Evolutionary conservation across 2,797 vertebrate species (phyloP).

Genomic region (Gymnoscopelus braueri): DNA sequence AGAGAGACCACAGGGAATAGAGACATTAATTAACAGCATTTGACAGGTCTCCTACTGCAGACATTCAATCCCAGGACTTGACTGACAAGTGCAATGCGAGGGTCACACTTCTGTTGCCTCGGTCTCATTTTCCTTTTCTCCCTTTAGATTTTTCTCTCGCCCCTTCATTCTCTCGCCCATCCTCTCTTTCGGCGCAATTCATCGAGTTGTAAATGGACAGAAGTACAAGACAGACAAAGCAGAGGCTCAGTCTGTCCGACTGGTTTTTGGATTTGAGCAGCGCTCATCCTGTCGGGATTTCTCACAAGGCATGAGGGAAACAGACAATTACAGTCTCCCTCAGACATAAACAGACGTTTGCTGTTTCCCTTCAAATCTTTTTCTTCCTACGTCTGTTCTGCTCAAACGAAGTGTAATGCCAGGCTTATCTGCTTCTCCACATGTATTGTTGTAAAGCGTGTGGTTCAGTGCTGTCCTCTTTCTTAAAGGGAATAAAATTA

Average conservation of each 20-base stretch:
- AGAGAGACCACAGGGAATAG: slow-evolving; percentile 20
- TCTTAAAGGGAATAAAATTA: slow-evolving; percentile 68
- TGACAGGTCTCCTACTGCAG: slow-evolving; percentile 47
- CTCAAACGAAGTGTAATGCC: slow-evolving; percentile 42
- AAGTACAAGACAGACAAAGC: not conserved
- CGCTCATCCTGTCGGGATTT: too few relatives aligned
- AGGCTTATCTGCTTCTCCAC: slow-evolving; percentile 67
- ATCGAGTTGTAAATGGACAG: slow-evolving; percentile 12
- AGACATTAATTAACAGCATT: slow-evolving; percentile 60
- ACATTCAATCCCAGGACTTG: slow-evolving; percentile 47
- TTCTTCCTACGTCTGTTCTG: slow-evolving; percentile 35
- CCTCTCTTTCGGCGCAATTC: slow-evolving; percentile 24
- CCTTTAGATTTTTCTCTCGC: slow-evolving; percentile 1
- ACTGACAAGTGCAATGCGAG: slow-evolving; percentile 53
- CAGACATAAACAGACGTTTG: slow-evolving; percentile 45
- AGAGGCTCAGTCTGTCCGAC: too few relatives aligned
- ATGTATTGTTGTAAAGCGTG: slow-evolving; percentile 62
- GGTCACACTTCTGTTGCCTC: slow-evolving; percentile 41
- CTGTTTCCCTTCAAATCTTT: slow-evolving; percentile 31
- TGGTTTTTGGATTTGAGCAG: too few relatives aligned
- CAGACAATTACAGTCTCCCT: slow-evolving; percentile 38
- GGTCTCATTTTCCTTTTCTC: slow-evolving; percentile 11
- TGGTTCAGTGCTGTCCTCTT: slow-evolving; percentile 46
- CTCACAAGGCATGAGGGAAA: slow-evolving; percentile 5
- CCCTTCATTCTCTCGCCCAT: slow-evolving; percentile 5